phyloP scores from a whole-genome alignment of 2,888 invertebrate species.

The Theretra japonica region DNA sequence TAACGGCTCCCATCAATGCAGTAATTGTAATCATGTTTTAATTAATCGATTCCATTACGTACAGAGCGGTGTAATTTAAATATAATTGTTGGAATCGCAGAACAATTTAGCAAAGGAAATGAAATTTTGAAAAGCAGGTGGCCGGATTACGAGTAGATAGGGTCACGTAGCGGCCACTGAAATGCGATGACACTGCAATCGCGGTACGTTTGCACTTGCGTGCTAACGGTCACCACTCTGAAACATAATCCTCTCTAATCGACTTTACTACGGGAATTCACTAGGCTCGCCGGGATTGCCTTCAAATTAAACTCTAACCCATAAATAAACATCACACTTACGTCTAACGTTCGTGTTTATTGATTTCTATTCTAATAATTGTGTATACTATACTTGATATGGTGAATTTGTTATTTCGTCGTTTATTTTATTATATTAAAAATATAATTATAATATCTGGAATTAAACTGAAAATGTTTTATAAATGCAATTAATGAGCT shows the following conservation, averaged over 20 bases:
- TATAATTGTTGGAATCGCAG: neutral
- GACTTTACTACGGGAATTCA: conserved; percentile 39
- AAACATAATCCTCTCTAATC: conserved; percentile 57
- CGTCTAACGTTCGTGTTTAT: neutral
- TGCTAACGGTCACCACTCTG: conserved; percentile 57
- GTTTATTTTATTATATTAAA: neutral
- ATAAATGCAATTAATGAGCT: no score
- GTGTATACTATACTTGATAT: no score
- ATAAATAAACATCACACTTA: neutral
- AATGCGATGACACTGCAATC: conserved; percentile 81
- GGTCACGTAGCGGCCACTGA: conserved; percentile 75
- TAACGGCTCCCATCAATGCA: neutral
- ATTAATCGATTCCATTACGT: neutral
- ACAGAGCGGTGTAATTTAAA: neutral
- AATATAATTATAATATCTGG: neutral
- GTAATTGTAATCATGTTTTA: no score
- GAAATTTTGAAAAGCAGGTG: conserved; percentile 77
- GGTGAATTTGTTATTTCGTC: neutral
- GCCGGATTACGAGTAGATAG: conserved; percentile 76
- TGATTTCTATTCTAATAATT: neutral
- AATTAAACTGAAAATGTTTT: neutral
- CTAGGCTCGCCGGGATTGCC: conserved; percentile 17
- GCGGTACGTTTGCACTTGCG: conserved; percentile 61
- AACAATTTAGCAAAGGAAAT: conserved; percentile 46
- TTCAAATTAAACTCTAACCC: conserved; percentile 9